phyloP scores from a whole-genome alignment of 2,888 invertebrate species.

The Fabriciana adippe region DNA sequence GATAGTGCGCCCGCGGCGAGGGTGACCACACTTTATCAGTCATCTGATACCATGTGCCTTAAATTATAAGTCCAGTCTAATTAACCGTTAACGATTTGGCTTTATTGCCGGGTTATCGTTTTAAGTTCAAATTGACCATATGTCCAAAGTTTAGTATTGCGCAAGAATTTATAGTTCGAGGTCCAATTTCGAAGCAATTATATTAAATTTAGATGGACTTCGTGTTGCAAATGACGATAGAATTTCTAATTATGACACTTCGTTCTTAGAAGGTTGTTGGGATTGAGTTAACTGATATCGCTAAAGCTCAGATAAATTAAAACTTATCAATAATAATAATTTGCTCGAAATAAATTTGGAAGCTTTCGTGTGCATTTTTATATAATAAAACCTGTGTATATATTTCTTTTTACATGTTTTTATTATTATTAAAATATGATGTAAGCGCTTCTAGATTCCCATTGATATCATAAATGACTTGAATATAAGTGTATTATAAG shows the following conservation, averaged over 20 bases:
- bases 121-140: slow-evolving; percentile 71
- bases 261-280: neutral
- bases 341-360: no score
- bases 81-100: slow-evolving; percentile 73
- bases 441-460: no score
- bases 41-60: slow-evolving; percentile 57
- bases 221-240: slow-evolving; percentile 22
- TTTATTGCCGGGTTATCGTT: slow-evolving; percentile 74
- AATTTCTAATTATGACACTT: slow-evolving; percentile 10
- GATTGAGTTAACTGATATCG: no score
- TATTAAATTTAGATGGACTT: slow-evolving; percentile 30
- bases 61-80: slow-evolving; percentile 53
- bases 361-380: no score
- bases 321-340: no score
- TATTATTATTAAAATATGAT: no score
- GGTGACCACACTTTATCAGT: slow-evolving; percentile 73
- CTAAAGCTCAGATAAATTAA: no score
- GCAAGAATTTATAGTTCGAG: slow-evolving; percentile 40
- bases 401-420: no score
- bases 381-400: no score
- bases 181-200: slow-evolving; percentile 40
- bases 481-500: no score
- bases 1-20: slow-evolving; percentile 59
- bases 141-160: slow-evolving; percentile 57
- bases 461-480: no score